Evolutionary conservation across 92 coral and sea anemone species (phyloP).

Genomic region (Palythoa heliodiscus): DNA sequence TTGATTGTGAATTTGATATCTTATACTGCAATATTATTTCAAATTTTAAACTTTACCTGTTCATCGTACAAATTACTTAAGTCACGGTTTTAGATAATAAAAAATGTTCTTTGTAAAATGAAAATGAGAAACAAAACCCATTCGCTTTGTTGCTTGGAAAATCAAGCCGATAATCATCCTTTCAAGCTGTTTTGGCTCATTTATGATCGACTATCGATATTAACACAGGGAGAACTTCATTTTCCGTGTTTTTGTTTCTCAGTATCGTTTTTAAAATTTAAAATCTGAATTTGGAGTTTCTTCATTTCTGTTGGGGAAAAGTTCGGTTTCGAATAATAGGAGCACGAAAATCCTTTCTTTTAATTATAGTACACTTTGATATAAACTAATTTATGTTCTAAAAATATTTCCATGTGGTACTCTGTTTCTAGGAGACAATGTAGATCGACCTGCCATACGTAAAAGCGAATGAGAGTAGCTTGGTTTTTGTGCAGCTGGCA

Average conservation of each 20-base stretch:
- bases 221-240: neutral
- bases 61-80: neutral
- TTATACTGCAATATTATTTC: too few relatives aligned
- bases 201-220: constrained; percentile 10
- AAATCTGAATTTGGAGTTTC: neutral
- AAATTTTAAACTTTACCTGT: too few relatives aligned
- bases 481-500: neutral
- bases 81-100: neutral
- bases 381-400: constrained; percentile 15
- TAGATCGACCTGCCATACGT: neutral
- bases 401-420: neutral
- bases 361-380: constrained; percentile 1
- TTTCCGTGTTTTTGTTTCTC: neutral
- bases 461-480: neutral
- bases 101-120: neutral
- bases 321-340: neutral
- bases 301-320: neutral
- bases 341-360: constrained; percentile 11
- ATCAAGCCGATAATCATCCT: neutral
- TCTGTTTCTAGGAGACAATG: constrained; percentile 18
- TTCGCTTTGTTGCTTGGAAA: constrained; percentile 8
- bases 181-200: constrained; percentile 4
- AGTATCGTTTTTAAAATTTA: neutral
- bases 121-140: constrained; percentile 1
- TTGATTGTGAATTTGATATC: too few relatives aligned